Evolutionary conservation across 2,797 vertebrate genomes (phyloP).

Genomic region (Heteromormyrus szaboi): DNA sequence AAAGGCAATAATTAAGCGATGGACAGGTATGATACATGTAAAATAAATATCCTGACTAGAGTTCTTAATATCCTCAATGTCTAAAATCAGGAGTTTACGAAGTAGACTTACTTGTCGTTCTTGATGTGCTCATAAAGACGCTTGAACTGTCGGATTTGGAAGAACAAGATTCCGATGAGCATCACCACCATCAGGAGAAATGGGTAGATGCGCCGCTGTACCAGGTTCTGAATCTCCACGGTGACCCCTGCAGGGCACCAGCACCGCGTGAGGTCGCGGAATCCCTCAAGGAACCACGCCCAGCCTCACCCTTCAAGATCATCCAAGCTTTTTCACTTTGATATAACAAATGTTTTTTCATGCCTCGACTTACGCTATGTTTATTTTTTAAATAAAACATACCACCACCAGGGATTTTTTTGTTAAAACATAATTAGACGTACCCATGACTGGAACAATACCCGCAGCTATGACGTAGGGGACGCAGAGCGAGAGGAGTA

Average conservation of each 20-base stretch:
- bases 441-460: constrained; percentile 79
- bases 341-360: not conserved
- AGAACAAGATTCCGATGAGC: constrained; percentile 89
- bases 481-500: constrained; percentile 87
- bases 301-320: not conserved
- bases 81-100: not conserved
- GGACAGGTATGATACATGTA: not conserved
- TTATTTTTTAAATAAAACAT: not conserved
- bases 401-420: not conserved
- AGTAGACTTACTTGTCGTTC: constrained; percentile 89
- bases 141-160: constrained; percentile 97
- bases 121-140: constrained; percentile 99
- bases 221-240: constrained; percentile 91
- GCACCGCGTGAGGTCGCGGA: not conserved
- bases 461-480: constrained; percentile 89
- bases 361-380: not conserved
- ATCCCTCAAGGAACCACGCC: not conserved
- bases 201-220: constrained; percentile 94
- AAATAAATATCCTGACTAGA: not conserved
- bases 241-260: constrained; percentile 72
- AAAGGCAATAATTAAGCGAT: not conserved
- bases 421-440: not conserved
- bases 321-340: not conserved
- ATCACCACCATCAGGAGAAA: constrained; percentile 95
- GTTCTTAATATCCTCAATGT: not conserved